Evolutionary conservation across 2,113 vertebrate genomes (phyloP).

Genomic region (Podilymbus podiceps): DNA sequence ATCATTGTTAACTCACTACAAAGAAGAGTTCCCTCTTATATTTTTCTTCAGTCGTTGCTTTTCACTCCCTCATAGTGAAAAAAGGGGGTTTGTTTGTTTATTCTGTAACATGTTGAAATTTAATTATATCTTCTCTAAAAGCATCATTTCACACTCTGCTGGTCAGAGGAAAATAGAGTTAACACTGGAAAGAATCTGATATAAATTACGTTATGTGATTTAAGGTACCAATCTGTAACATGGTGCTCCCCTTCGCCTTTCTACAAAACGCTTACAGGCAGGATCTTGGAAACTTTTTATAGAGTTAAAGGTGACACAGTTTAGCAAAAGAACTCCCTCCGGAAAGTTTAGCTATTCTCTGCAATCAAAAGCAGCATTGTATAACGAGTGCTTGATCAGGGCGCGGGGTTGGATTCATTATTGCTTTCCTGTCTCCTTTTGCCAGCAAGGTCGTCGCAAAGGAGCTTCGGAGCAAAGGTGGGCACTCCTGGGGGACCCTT

Average conservation of each 20-base stretch:
- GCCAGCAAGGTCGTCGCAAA: neutral
- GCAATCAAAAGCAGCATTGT: neutral
- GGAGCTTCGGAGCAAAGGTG: neutral
- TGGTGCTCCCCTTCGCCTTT: neutral
- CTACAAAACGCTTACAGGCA: neutral
- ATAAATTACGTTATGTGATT: neutral
- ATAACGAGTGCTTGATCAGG: neutral
- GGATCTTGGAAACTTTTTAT: neutral
- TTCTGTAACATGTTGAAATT: neutral
- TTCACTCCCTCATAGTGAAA: neutral
- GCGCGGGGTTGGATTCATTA: neutral
- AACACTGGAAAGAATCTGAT: neutral
- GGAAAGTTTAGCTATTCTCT: neutral
- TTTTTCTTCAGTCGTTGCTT: neutral
- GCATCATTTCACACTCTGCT: neutral
- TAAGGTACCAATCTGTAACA: neutral
- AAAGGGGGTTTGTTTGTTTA: neutral
- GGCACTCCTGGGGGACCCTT: neutral
- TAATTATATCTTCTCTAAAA: neutral
- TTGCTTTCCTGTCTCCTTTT: neutral
- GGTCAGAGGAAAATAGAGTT: neutral
- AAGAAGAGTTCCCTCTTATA: neutral
- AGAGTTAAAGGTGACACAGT: neutral
- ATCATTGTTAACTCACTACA: neutral
- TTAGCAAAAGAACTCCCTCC: neutral